phyloP scores from a whole-genome alignment of 2,888 invertebrate species.

The Piscicola geometra region DNA sequence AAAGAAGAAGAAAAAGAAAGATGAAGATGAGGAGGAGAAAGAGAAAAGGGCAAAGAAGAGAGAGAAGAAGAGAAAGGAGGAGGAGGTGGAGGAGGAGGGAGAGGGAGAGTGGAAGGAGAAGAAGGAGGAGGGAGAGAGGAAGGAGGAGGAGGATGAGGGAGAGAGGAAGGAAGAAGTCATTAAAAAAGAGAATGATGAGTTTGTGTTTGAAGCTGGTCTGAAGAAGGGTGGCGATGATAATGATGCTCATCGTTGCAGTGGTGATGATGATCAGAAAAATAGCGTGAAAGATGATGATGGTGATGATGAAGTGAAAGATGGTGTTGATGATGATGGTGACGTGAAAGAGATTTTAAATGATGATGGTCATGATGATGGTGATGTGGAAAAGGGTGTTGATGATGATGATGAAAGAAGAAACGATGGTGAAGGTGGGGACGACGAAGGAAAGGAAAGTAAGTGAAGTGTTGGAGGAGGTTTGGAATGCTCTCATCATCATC shows the following conservation, averaged over 20 bases:
- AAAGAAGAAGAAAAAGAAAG: slow-evolving; percentile 15
- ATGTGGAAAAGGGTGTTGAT: neutral
- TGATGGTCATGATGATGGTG: slow-evolving; percentile 7
- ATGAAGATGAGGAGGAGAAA: no score
- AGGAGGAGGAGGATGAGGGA: slow-evolving; percentile 15
- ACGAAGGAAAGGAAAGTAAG: neutral
- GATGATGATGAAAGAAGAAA: neutral
- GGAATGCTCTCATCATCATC: no score
- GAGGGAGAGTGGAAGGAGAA: neutral
- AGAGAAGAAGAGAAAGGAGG: neutral
- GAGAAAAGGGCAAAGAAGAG: no score
- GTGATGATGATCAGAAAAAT: neutral
- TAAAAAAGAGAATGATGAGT: no score
- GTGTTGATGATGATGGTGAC: neutral
- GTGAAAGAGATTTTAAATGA: neutral
- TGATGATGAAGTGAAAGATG: neutral
- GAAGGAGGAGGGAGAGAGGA: neutral
- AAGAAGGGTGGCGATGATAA: neutral
- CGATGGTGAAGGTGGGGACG: neutral
- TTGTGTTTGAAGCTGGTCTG: neutral
- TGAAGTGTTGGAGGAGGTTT: neutral
- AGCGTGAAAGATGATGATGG: neutral
- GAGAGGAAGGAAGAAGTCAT: slow-evolving; percentile 5
- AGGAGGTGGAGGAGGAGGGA: neutral
- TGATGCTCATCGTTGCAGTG: neutral